Evolutionary conservation across 2,888 invertebrate species (phyloP).

Genomic region (Ormia ochracea): DNA sequence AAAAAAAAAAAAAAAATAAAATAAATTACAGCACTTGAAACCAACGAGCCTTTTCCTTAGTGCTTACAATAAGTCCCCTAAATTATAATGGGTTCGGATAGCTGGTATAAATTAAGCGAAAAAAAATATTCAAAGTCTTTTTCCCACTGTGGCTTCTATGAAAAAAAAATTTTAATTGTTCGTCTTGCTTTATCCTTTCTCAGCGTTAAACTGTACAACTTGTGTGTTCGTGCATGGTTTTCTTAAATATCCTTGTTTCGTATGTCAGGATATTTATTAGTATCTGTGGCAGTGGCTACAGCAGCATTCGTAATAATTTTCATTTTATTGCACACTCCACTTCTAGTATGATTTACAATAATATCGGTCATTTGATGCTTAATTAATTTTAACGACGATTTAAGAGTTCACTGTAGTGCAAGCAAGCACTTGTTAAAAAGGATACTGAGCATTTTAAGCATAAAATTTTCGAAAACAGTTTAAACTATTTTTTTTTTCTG

Average conservation of each 20-base stretch:
- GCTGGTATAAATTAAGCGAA: too few species aligned
- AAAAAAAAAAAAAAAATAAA: too few species aligned
- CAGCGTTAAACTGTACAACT: slow-evolving; percentile 65
- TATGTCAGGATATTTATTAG: background rate
- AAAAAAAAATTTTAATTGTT: slow-evolving; percentile 20
- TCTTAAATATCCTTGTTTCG: background rate
- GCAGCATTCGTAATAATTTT: background rate
- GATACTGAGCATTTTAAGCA: background rate
- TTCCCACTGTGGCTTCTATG: background rate
- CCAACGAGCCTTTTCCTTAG: too few species aligned
- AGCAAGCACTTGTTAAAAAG: slow-evolving; percentile 5
- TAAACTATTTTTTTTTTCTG: background rate
- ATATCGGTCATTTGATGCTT: slow-evolving; percentile 73
- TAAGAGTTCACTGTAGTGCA: slow-evolving; percentile 63
- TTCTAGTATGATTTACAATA: slow-evolving; percentile 71
- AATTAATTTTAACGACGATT: slow-evolving; percentile 74
- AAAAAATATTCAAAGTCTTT: background rate
- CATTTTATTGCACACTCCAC: slow-evolving; percentile 67
- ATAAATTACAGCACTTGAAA: too few species aligned
- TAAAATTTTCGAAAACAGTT: background rate
- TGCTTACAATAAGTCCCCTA: too few species aligned
- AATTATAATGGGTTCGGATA: too few species aligned
- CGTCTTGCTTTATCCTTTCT: background rate
- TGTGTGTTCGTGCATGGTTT: background rate
- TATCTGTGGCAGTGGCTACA: background rate